These are phyloP conservation scores for Ectobius pallidus DNA, from an alignment of 2,888 invertebrate species.

Conservation along the genomic window DNA sequence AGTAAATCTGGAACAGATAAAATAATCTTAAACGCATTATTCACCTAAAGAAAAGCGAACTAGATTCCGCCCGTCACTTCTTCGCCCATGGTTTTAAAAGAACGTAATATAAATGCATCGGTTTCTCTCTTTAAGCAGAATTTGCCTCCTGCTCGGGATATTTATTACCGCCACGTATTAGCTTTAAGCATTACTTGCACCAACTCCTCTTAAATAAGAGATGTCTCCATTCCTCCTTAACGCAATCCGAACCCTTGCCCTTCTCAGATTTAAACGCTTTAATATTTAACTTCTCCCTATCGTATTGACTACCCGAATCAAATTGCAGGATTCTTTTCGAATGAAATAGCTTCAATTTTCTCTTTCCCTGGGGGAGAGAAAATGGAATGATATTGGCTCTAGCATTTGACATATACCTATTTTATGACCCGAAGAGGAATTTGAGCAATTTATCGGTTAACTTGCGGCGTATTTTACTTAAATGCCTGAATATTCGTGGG, in stretches of 20 bases:
- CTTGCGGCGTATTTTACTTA: no score
- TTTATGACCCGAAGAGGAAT: not conserved
- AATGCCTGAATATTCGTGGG: no score
- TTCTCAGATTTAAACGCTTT: conserved; percentile 12
- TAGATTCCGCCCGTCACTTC: no score
- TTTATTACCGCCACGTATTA: not conserved
- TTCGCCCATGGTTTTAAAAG: no score
- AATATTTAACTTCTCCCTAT: conserved; percentile 18
- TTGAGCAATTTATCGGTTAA: not conserved
- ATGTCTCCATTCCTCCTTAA: conserved; percentile 2
- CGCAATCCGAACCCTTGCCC: not conserved
- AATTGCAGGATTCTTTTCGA: not conserved
- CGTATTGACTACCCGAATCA: not conserved
- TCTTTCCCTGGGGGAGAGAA: not conserved
- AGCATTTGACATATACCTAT: not conserved
- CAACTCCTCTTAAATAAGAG: not conserved
- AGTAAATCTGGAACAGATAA: no score
- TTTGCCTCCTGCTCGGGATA: no score
- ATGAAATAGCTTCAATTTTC: not conserved
- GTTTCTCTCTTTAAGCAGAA: no score
- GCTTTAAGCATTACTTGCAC: not conserved
- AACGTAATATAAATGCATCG: not conserved
- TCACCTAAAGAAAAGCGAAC: no score
- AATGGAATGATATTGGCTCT: not conserved
- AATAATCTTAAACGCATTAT: no score